Evolutionary conservation across 2,797 vertebrate genomes (phyloP).

Genomic region (Threskiornis aethiopicus): DNA sequence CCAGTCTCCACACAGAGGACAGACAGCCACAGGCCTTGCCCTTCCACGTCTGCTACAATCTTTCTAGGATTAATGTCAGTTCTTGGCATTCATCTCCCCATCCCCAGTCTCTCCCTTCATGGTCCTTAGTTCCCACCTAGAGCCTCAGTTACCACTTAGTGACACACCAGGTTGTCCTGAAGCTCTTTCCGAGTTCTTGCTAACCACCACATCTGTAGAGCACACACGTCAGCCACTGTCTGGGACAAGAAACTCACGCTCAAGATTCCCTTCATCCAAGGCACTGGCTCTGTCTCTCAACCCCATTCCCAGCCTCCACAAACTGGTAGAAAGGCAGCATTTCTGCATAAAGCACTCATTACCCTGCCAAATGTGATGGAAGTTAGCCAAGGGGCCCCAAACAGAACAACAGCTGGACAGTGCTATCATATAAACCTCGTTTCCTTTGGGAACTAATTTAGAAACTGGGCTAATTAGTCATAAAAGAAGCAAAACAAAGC

Average conservation of each 20-base stretch:
- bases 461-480: neutral
- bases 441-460: neutral
- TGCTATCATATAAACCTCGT: neutral
- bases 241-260: neutral
- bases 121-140: neutral
- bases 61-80: neutral
- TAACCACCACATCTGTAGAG: neutral
- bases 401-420: neutral
- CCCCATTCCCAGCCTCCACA: neutral
- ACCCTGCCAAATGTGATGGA: neutral
- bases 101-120: neutral
- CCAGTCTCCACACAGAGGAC: neutral
- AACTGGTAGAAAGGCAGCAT: neutral
- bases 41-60: neutral
- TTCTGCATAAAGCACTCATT: neutral
- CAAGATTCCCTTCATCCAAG: neutral
- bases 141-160: neutral
- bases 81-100: neutral
- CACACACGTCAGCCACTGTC: neutral
- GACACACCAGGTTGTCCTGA: neutral
- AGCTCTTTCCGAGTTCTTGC: neutral
- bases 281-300: neutral
- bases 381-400: neutral
- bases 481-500: constrained; percentile 2
- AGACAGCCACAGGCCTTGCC: neutral